Base-by-base conservation (phyloP, 1,140 invertebrate genomes). In the Cepaea nemoralis region DNA sequence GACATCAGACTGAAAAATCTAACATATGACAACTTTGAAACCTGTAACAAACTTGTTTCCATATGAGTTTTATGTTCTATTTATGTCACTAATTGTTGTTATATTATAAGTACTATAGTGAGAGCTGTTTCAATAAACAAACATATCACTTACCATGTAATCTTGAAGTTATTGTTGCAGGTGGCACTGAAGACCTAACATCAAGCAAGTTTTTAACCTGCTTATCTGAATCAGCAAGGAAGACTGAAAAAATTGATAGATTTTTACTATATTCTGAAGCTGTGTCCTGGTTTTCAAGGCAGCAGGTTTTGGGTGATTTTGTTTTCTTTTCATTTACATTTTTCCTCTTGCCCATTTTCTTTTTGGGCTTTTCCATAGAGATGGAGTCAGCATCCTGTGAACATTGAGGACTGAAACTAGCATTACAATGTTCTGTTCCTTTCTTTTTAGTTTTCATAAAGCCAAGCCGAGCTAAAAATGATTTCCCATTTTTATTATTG, bases 391-490 rank as follows among this genome's bases (percentile, higher is more conserved):
- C 50, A 14, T 55, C 24, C n/a, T 14, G n/a, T 63, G 59, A 3
- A 63, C 10, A 31, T 6, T 63, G n/a, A 6, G 59, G 59, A 19
- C 59, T 63, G 6, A 16, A 63, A 63, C 10, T 16, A 10, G 33
- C 33, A 31, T 31, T 63, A 63, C n/a, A 12, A 19, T 63, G 5
- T 63, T 63, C 33, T 63, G n/a, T 63, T 27, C 22, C 59, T 31
- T 63, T 63, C 59, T 63, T 63, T 2, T 2, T 5, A 31, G n/a
- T 31, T 63, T 63, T 63, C 6, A 16, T 67, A 37, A 89, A 86
- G 37, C 87, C 78, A 22, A 91, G 82, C 69, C 88, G 87, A 50
- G 88, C 85, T 22, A 91, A 77, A 0, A 90, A 59, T 1, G 89
- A 89, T 50, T 85, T 86, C 24, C 86, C 82, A 71, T 89, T 89